A percentile compares a stretch with the other conserved stretches of the same genome.
phyloP scores from a whole-genome alignment of 92 coral and sea anemone species.

The Porites evermanni region DNA sequence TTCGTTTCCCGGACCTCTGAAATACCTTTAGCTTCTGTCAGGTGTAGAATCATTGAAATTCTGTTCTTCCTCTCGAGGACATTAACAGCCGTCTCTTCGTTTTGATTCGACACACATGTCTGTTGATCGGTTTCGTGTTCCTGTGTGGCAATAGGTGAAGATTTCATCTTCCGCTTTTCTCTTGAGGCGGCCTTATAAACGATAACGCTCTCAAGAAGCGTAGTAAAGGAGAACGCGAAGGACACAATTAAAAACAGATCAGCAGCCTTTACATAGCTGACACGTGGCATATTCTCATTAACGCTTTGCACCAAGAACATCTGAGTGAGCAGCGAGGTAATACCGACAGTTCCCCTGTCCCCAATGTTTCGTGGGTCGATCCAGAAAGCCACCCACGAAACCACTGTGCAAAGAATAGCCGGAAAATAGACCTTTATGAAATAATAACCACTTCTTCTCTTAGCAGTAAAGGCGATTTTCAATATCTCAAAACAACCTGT shows the following conservation, averaged over 20 bases:
- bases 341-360: conserved; percentile 42
- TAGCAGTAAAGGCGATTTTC: not conserved
- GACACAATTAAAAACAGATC: conserved; percentile 72
- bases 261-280: conserved; percentile 63
- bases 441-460: conserved; percentile 32
- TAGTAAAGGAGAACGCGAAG: conserved; percentile 69
- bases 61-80: not conserved
- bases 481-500: conserved; percentile 31
- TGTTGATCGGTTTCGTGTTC: not conserved
- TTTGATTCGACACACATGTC: not conserved
- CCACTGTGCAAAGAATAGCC: conserved; percentile 14
- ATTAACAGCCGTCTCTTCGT: not conserved
- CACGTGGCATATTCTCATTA: conserved; percentile 43
- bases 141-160: not conserved
- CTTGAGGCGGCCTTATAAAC: conserved; percentile 23
- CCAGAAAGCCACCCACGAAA: conserved; percentile 80
- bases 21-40: not conserved
- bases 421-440: conserved; percentile 17
- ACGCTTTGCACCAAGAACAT: conserved; percentile 53
- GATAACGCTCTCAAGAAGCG: conserved; percentile 60
- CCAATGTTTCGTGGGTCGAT: conserved; percentile 52
- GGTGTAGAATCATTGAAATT: not conserved
- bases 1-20: not conserved
- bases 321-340: conserved; percentile 57
- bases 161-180: not conserved